Base-by-base conservation (phyloP, 2,888 invertebrate genomes). In the Agrilus cyanescens region DNA sequence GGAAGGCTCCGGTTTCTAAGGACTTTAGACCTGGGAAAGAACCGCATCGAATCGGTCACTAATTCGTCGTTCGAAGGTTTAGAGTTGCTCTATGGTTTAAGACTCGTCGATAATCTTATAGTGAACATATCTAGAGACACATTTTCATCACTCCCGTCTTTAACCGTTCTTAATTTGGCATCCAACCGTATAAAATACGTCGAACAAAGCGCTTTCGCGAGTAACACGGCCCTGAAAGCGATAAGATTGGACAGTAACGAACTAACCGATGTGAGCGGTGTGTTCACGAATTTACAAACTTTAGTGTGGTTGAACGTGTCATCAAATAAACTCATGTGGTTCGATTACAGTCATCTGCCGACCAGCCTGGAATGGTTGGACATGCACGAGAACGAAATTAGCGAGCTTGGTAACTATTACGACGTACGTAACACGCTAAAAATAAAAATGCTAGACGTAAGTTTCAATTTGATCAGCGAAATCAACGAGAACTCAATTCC, bases 241-340 rank as follows among this genome's bases (percentile, higher is more conserved):
- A 78, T 88, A 51, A 74, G 84, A 49, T 69, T 87, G 54, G 86
- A 87, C 65, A 80, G 81, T 43, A 87, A 88, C 66, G 76, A 78
- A 63, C 71, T 87, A 52, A 78, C 80, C 43, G 83, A 85, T 61
- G 80, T 86, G 58, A 82, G 81, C 63, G 82, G 82, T 41, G 78
- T 84, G 60, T 85, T 85, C 67, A 80, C 78, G 49, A 80, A 77
- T 55, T 73, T 82, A 46, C 78, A 80, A 53, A 78, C 78, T 50
- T 75, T 87, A 45, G 78, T 82, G 53, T 85, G 84, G 83, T 67
- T 88, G 53, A 87, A 87, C 66, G 82, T 86, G 44, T 85, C 85
- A 38, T 79, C 82, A 65, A 87, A 87, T 66, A 78, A 78, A 60
- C 68, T 87, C 52, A 70, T 78, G 47, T 80, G 82, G 80, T 85